phyloP scores from a whole-genome alignment of 1,140 invertebrate species.

The Aphelenchoides besseyi region DNA sequence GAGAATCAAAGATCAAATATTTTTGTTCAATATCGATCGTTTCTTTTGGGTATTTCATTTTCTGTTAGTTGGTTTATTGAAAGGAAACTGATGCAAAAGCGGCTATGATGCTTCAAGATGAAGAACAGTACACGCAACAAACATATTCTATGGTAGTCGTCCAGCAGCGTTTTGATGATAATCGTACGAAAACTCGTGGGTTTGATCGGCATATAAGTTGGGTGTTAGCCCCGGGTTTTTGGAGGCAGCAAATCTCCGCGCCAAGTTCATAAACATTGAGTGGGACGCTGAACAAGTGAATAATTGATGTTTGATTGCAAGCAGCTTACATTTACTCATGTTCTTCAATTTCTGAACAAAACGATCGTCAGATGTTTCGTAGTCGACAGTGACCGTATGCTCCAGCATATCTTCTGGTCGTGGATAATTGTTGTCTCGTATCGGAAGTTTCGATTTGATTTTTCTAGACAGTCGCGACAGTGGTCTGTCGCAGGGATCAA shows the following conservation, averaged over 20 bases:
- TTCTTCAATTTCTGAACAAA: constrained; percentile 32
- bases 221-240: constrained; percentile 12
- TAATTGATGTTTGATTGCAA: neutral
- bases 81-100: no score
- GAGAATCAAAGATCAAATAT: no score
- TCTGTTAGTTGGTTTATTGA: no score
- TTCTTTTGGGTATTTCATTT: no score
- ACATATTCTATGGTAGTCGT: neutral
- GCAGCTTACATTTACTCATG: constrained; percentile 32
- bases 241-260: constrained; percentile 22
- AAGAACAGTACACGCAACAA: no score
- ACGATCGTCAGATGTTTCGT: constrained; percentile 25
- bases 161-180: neutral
- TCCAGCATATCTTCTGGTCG: constrained; percentile 23
- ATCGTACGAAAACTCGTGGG: neutral
- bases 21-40: no score
- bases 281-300: constrained; percentile 24
- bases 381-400: constrained; percentile 37
- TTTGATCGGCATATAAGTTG: constrained; percentile 4
- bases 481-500: constrained; percentile 18
- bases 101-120: no score
- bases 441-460: constrained; percentile 20
- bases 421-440: constrained; percentile 8
- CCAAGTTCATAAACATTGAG: constrained; percentile 30
- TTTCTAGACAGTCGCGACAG: constrained; percentile 17